phyloP scores from a whole-genome alignment of 2,888 invertebrate species.

The Drosophila siamana region DNA sequence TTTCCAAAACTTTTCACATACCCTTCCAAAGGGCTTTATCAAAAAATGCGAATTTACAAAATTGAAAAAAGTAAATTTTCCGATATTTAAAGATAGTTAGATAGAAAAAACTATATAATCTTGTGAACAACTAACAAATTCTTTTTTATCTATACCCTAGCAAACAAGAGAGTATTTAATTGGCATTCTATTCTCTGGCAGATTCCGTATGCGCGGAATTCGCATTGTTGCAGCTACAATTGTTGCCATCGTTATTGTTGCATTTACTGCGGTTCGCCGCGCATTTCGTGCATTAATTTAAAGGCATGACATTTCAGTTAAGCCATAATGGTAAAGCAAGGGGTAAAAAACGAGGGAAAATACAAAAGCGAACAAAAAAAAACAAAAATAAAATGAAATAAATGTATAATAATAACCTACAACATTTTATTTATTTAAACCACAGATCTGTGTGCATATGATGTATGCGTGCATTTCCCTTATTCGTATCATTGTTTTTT shows the following conservation, averaged over 20 bases:
- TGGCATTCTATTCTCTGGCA: neutral
- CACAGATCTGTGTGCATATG: constrained; percentile 32
- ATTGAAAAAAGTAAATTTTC: too few species aligned
- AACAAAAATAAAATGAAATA: constrained; percentile 1
- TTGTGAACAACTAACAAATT: too few species aligned
- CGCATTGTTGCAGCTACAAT: constrained; percentile 8
- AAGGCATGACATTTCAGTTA: constrained; percentile 66
- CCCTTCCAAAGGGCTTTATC: neutral
- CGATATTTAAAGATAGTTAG: too few species aligned
- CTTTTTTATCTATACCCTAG: neutral
- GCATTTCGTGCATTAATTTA: constrained; percentile 66
- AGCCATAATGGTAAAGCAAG: constrained; percentile 36
- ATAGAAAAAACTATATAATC: too few species aligned
- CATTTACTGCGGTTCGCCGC: constrained; percentile 65
- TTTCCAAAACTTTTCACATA: neutral
- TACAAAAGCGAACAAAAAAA: constrained; percentile 29
- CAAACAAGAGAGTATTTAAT: constrained; percentile 4
- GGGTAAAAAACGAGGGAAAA: constrained; percentile 18
- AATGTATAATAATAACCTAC: constrained; percentile 37
- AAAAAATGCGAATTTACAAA: too few species aligned
- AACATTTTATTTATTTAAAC: constrained; percentile 59
- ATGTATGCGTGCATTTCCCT: constrained; percentile 18
- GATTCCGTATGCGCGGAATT: neutral
- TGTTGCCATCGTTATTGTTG: constrained; percentile 19
- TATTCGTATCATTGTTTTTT: constrained; percentile 20